Evolutionary conservation across 2,888 invertebrate genomes (phyloP).

Genomic region (Smittia sp.): DNA sequence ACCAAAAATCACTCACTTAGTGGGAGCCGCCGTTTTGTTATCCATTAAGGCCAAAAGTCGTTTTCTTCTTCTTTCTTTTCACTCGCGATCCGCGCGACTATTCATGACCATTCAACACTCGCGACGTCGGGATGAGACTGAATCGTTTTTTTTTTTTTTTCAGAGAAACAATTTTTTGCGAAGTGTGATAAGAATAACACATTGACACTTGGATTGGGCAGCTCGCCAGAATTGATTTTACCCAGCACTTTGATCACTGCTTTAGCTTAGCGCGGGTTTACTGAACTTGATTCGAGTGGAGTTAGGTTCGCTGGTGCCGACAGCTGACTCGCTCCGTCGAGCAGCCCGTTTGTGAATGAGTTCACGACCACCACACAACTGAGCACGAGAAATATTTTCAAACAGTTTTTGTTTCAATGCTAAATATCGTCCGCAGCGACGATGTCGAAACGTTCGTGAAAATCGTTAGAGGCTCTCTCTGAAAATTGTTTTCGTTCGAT

Average conservation of each 20-base stretch:
- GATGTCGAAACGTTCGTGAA: slow-evolving; percentile 11
- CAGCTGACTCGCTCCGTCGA: slow-evolving; percentile 7
- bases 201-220: slow-evolving; percentile 19
- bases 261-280: neutral
- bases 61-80: slow-evolving; percentile 8
- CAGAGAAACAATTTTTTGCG: slow-evolving; percentile 21
- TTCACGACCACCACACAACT: neutral
- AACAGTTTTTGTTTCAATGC: slow-evolving; percentile 5
- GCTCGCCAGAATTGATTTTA: neutral
- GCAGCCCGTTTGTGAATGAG: slow-evolving; percentile 13
- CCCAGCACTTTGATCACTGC: neutral
- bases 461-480: slow-evolving; percentile 13
- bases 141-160: slow-evolving; percentile 3
- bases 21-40: neutral
- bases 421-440: neutral
- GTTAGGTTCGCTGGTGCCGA: neutral
- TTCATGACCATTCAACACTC: slow-evolving; percentile 28
- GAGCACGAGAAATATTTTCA: slow-evolving; percentile 4
- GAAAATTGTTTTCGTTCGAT: neutral
- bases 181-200: slow-evolving; percentile 27
- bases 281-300: neutral
- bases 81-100: neutral
- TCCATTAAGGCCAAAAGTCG: slow-evolving; percentile 14
- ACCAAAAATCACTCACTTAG: slow-evolving; percentile 14
- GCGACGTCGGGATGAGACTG: neutral